These are phyloP conservation scores for Phalloptychus januarius DNA, from an alignment of 2,797 vertebrate genomes.

Conservation along the genomic window DNA sequence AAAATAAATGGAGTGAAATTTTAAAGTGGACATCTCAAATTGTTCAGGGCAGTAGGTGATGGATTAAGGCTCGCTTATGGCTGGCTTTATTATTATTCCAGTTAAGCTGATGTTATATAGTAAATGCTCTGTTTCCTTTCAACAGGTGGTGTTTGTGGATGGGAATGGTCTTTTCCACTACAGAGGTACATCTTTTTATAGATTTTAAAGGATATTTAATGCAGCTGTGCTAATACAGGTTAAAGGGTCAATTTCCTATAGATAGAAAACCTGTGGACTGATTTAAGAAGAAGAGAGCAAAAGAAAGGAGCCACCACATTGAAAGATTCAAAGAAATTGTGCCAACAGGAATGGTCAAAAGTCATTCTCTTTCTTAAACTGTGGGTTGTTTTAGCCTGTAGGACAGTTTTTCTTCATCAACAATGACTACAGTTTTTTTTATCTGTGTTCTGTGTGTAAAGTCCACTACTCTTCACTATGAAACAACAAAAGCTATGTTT, in stretches of 20 bases:
- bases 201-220: not conserved
- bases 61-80: not conserved
- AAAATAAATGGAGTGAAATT: not conserved
- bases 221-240: not conserved
- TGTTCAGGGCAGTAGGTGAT: not conserved
- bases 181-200: conserved; percentile 73
- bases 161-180: conserved; percentile 94
- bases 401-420: not conserved
- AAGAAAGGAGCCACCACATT: not conserved
- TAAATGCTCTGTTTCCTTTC: conserved; percentile 20
- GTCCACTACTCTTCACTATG: not conserved
- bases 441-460: not conserved
- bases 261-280: not conserved
- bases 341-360: not conserved
- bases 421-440: too few relatives aligned
- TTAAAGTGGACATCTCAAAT: not conserved
- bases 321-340: not conserved
- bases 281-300: not conserved
- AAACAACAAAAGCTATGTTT: not conserved
- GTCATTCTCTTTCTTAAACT: not conserved
- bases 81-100: not conserved
- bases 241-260: not conserved
- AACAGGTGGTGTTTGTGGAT: conserved; percentile 91
- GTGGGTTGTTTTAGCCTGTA: not conserved
- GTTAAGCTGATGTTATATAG: not conserved